These are phyloP conservation scores for Parotia lawesii DNA, from an alignment of 2,113 vertebrate genomes.

Conservation along the genomic window DNA sequence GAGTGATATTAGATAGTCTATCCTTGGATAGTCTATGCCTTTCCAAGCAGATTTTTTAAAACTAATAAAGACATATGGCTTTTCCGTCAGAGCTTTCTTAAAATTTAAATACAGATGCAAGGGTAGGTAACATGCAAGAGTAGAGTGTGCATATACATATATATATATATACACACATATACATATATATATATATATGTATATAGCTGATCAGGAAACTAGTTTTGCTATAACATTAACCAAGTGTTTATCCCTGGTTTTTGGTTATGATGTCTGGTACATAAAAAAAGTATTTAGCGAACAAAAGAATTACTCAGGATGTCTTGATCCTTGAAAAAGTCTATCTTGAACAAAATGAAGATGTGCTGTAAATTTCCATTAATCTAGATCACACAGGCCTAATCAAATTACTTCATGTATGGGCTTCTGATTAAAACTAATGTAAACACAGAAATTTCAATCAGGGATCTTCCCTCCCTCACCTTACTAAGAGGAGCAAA, in stretches of 20 bases:
- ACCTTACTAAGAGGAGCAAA: not conserved
- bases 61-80: not conserved
- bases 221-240: not conserved
- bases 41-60: not conserved
- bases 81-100: not conserved
- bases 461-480: not conserved
- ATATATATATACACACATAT: not conserved
- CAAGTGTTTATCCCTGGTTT: not conserved
- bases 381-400: not conserved
- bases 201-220: not conserved
- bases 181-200: not conserved
- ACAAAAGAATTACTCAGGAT: not conserved
- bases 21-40: not conserved
- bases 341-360: not conserved
- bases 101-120: not conserved
- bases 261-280: not conserved
- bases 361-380: not conserved
- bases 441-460: not conserved
- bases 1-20: not conserved
- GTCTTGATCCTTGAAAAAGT: not conserved
- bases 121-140: not conserved
- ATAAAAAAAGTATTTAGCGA: not conserved
- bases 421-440: not conserved
- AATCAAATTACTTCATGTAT: not conserved
- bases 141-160: accelerated